Evolutionary conservation across 2,113 vertebrate species (phyloP).

Genomic region (Phaethon lepturus): DNA sequence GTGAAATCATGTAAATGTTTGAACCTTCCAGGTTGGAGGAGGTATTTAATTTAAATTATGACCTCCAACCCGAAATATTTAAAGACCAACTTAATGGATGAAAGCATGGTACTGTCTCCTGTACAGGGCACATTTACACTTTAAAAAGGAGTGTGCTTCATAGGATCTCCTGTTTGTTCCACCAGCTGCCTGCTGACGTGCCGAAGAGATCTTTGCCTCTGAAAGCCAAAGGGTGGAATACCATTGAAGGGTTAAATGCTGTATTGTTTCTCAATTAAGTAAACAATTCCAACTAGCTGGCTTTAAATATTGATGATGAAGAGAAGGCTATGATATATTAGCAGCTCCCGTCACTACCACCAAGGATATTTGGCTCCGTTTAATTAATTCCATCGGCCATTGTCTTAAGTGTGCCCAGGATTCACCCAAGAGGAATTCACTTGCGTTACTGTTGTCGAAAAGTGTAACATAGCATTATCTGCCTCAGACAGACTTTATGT

Average conservation of each 20-base stretch:
- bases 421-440: constrained; percentile 64
- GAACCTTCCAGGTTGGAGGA: constrained; percentile 55
- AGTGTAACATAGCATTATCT: constrained; percentile 69
- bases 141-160: constrained; percentile 48
- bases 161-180: constrained; percentile 61
- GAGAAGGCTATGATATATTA: constrained; percentile 19
- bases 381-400: constrained; percentile 69
- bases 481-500: constrained; percentile 69
- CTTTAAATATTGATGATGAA: constrained; percentile 61
- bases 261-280: constrained; percentile 59
- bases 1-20: constrained; percentile 68
- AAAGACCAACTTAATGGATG: constrained; percentile 49
- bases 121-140: constrained; percentile 22
- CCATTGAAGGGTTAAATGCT: constrained; percentile 38
- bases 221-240: not conserved
- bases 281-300: constrained; percentile 43
- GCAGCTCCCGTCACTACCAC: constrained; percentile 12
- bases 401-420: constrained; percentile 60
- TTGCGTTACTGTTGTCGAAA: constrained; percentile 52
- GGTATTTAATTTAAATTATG: constrained; percentile 65
- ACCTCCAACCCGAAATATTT: constrained; percentile 32
- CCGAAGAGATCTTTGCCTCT: not conserved
- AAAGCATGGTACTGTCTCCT: constrained; percentile 44
- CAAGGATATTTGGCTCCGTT: constrained; percentile 59
- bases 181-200: constrained; percentile 53